phyloP scores from a whole-genome alignment of 2,113 vertebrate species.

The Rhinichthys klamathensis region DNA sequence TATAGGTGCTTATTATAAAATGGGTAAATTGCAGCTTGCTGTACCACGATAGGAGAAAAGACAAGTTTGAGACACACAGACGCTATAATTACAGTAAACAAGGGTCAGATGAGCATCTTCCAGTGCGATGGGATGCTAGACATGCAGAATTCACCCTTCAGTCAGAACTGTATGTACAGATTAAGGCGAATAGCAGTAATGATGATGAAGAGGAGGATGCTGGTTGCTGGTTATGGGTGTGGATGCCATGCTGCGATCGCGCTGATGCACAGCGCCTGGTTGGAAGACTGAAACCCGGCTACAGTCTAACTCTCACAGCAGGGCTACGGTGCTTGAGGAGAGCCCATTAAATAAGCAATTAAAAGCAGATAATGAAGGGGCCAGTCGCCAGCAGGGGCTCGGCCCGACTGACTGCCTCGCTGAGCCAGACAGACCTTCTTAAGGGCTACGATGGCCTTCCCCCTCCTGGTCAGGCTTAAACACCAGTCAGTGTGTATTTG shows the following conservation, averaged over 20 bases:
- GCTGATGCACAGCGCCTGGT: slow-evolving; percentile 14
- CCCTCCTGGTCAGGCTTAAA: slow-evolving; percentile 36
- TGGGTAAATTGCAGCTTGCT: slow-evolving; percentile 28
- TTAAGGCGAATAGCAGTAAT: background rate
- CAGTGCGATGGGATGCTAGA: background rate
- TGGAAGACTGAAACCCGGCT: slow-evolving; percentile 36
- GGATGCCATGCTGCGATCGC: slow-evolving; percentile 40
- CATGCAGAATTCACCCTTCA: background rate
- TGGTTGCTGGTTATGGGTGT: slow-evolving; percentile 21
- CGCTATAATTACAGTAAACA: slow-evolving; percentile 27
- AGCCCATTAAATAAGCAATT: slow-evolving; percentile 67
- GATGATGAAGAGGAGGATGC: background rate
- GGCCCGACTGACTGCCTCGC: slow-evolving; percentile 32
- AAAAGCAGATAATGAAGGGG: slow-evolving; percentile 64
- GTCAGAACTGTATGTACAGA: background rate
- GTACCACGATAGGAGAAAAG: background rate
- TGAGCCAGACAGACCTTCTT: slow-evolving; percentile 27
- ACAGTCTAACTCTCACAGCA: slow-evolving; percentile 51
- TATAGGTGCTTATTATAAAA: slow-evolving; percentile 17
- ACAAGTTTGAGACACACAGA: background rate
- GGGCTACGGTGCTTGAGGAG: slow-evolving; percentile 45
- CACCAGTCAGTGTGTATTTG: slow-evolving; percentile 39
- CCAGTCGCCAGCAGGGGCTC: slow-evolving; percentile 47
- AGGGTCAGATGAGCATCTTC: slow-evolving; percentile 4
- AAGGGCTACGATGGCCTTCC: slow-evolving; percentile 23